Conservation (phyloP, 2,797 vertebrate species). For the Hydrophis major region DNA sequence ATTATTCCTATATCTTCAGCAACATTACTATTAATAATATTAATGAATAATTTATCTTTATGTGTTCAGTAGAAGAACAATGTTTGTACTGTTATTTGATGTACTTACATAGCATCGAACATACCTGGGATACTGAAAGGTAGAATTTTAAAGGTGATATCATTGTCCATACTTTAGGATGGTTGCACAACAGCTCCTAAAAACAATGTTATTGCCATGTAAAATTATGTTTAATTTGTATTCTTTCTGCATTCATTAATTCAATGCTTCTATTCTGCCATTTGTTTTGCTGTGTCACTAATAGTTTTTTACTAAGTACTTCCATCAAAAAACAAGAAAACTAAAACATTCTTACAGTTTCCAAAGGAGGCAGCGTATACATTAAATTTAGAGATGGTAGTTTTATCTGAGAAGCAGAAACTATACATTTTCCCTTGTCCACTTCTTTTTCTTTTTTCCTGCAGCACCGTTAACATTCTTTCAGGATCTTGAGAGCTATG, state of each 20-base stretch:
- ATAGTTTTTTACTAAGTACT: neutral
- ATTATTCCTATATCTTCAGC: neutral
- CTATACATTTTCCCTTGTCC: neutral
- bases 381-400: neutral
- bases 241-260: neutral
- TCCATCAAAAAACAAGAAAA: neutral
- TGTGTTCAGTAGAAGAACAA: neutral
- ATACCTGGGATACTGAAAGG: neutral
- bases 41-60: neutral
- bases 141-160: neutral
- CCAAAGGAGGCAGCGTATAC: neutral
- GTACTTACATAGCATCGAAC: neutral
- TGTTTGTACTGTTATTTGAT: neutral
- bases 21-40: neutral
- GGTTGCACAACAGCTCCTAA: neutral
- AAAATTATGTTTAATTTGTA: neutral
- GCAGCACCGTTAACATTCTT: neutral
- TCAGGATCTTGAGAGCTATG: neutral
- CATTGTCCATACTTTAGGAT: neutral
- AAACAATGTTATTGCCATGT: neutral
- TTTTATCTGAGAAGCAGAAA: neutral
- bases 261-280: neutral
- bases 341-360: neutral
- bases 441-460: neutral
- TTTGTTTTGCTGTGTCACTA: neutral